These are phyloP conservation scores for Helarctos malayanus DNA, from an alignment of 2,797 vertebrate species.

Conservation along the genomic window DNA sequence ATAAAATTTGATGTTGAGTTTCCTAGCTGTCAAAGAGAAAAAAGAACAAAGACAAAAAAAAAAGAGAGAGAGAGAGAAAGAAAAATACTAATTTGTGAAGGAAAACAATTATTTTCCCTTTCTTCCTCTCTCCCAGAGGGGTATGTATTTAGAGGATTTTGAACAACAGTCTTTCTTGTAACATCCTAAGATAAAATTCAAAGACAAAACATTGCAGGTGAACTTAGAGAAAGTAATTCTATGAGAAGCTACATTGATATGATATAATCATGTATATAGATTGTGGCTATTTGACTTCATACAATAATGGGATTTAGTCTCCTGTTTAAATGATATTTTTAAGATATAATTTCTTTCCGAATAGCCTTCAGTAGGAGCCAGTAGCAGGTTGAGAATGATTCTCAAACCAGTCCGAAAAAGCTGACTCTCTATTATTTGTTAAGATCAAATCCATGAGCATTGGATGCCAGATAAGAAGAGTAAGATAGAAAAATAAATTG, in stretches of 20 bases:
- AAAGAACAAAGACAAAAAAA: not conserved
- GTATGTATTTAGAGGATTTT: not conserved
- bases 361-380: conserved; percentile 11
- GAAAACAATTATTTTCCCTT: not conserved
- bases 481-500: conserved; percentile 57
- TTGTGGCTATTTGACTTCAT: not conserved
- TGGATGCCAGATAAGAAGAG: conserved; percentile 56
- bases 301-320: conserved; percentile 51
- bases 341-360: conserved; percentile 53
- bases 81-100: not conserved
- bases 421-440: conserved; percentile 68
- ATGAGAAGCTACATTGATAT: not conserved
- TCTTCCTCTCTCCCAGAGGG: not conserved
- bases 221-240: not conserved
- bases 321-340: conserved; percentile 55
- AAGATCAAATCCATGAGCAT: conserved; percentile 72
- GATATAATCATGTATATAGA: conserved; percentile 28
- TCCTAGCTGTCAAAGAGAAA: conserved; percentile 19
- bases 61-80: not conserved
- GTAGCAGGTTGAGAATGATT: conserved; percentile 22
- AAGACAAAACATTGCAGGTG: not conserved
- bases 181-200: not conserved
- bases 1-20: conserved; percentile 18
- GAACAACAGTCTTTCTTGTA: not conserved
- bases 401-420: conserved; percentile 12